Percentiles rank a stretch among this genome's conserved stretches.
These are phyloP conservation scores for Ichneumoninae sp. DNA, from an alignment of 2,888 invertebrate species.

Conservation along the genomic window DNA sequence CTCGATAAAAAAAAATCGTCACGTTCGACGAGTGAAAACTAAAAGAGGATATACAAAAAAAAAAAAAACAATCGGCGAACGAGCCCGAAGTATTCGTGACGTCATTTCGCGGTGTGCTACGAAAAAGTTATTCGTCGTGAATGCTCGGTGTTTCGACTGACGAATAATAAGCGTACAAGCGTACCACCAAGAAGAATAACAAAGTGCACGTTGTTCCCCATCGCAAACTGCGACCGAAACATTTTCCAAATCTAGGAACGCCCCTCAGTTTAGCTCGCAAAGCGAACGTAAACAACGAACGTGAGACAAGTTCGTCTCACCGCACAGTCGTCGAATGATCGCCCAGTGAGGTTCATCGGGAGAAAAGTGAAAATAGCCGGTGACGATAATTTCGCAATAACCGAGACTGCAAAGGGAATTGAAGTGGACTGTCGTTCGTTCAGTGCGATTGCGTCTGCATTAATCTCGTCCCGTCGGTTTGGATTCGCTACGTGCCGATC, in stretches of 20 bases:
- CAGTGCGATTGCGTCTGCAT: background rate
- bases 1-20: background rate
- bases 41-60: background rate
- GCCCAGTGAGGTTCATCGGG: background rate
- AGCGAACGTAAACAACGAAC: background rate
- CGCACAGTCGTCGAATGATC: background rate
- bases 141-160: background rate
- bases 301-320: background rate
- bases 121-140: slow-evolving; percentile 18
- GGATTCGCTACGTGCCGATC: slow-evolving; percentile 37
- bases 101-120: slow-evolving; percentile 34
- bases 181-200: background rate
- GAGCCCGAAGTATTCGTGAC: slow-evolving; percentile 38
- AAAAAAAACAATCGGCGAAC: slow-evolving; percentile 17
- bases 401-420: background rate
- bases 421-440: slow-evolving; percentile 4
- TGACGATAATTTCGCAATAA: background rate
- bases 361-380: background rate
- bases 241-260: background rate
- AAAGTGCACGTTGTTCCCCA: background rate
- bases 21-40: background rate
- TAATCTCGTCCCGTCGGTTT: slow-evolving; percentile 55
- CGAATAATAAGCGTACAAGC: background rate
- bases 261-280: background rate
- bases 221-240: background rate